Percentiles rank a stretch among this genome's conserved stretches.
These are phyloP conservation scores for Podotricha telesiphe DNA, from an alignment of 2,888 invertebrate genomes.

Conservation along the genomic window DNA sequence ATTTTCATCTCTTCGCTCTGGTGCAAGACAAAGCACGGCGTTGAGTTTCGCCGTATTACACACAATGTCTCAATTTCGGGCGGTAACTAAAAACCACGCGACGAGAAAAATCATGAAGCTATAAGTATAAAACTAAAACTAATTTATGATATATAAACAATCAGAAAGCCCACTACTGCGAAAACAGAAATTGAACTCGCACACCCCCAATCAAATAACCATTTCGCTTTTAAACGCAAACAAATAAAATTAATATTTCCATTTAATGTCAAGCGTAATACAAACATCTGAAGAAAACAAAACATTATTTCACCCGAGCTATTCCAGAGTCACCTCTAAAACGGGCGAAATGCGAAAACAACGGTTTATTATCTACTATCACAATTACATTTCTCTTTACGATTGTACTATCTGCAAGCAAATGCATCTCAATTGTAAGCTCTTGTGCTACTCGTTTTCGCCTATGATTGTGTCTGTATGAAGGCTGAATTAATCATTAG, in stretches of 20 bases:
- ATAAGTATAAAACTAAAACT: background rate
- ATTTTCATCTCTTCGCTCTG: too few relatives aligned
- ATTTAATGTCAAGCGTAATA: background rate
- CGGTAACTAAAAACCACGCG: too few relatives aligned
- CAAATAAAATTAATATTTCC: background rate
- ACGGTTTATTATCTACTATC: constrained; percentile 49
- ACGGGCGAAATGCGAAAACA: constrained; percentile 39
- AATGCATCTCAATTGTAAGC: constrained; percentile 16
- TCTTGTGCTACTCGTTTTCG: background rate
- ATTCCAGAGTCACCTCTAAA: constrained; percentile 41
- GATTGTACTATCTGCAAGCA: constrained; percentile 40
- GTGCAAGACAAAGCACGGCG: too few relatives aligned
- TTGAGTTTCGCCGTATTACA: too few relatives aligned
- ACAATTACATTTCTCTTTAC: constrained; percentile 50
- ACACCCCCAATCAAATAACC: too few relatives aligned
- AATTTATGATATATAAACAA: background rate
- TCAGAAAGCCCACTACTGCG: background rate
- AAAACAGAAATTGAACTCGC: background rate
- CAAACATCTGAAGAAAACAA: constrained; percentile 30
- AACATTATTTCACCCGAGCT: constrained; percentile 29
- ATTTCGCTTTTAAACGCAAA: background rate
- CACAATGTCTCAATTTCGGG: too few relatives aligned
- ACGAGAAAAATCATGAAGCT: too few relatives aligned
- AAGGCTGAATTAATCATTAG: background rate
- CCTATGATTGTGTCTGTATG: background rate